These are phyloP conservation scores for Megamerina dolium DNA, from an alignment of 2,888 invertebrate genomes.

Conservation along the genomic window DNA sequence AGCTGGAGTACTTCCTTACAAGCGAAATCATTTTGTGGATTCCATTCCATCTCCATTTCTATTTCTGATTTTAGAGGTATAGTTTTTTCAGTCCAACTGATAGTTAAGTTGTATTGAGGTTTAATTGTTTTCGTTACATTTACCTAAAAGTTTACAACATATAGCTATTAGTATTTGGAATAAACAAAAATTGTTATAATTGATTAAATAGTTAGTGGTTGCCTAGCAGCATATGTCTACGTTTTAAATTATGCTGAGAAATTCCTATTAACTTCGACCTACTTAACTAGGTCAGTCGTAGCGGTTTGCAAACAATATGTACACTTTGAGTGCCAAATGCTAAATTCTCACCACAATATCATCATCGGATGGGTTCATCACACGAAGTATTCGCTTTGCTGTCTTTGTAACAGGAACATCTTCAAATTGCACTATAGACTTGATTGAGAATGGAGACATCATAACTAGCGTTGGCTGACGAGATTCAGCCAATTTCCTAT, in stretches of 20 bases:
- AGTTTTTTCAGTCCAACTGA: constrained; percentile 54
- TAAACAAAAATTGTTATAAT: too few species aligned
- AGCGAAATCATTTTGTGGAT: constrained; percentile 55
- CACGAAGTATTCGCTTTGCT: constrained; percentile 53
- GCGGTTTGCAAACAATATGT: too few species aligned
- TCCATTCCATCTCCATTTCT: constrained; percentile 59
- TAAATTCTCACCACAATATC: constrained; percentile 47
- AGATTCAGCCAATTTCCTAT: constrained; percentile 43
- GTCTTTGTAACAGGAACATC: constrained; percentile 57
- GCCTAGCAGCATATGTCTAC: too few species aligned
- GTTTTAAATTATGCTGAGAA: too few species aligned
- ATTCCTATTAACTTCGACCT: too few species aligned
- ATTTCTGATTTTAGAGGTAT: constrained; percentile 55
- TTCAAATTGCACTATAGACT: constrained; percentile 63
- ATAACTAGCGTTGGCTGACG: constrained; percentile 49
- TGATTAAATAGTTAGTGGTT: too few species aligned
- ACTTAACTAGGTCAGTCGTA: too few species aligned
- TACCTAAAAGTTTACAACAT: constrained; percentile 52
- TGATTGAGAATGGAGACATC: constrained; percentile 62
- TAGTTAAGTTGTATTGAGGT: constrained; percentile 54
- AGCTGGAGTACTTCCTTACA: constrained; percentile 61
- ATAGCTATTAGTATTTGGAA: too few species aligned
- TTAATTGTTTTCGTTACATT: constrained; percentile 52
- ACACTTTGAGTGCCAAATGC: too few species aligned
- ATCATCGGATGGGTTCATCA: constrained; percentile 55